Evolutionary conservation across 2,113 vertebrate species (phyloP), one percentile per base, ranked within the genome.

Genomic region (Pomatorhinus ruficollis): DNA sequence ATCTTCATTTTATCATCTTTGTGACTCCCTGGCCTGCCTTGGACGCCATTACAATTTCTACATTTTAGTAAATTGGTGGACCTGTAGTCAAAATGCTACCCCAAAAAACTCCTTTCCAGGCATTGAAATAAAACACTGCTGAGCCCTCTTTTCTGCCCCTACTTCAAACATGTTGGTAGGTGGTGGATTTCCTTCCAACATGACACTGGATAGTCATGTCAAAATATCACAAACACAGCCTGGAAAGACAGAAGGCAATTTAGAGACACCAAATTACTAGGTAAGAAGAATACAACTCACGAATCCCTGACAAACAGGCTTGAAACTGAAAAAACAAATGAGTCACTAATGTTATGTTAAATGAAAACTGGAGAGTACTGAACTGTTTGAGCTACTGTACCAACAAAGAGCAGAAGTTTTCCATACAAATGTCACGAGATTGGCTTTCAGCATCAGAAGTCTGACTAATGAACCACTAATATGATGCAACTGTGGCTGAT

Each of bases 401-500:
- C 74, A 90, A 79, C n/a, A 94, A 94, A 85, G 65, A 91, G 70
- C 77, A 83, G 68, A 94, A 82, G 52, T 89, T 96, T 92, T 95
- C 66, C 40, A 57, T 65, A 87, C 47, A 59, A 92, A 81, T 92
- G 77, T 93, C 77, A 94, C 3, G 1, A 91, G 90, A 92, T 89
- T 94, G 88, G 88, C 93, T 97, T 97, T 91, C 93, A 87, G 81
- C 39, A 87, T 59, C 44, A 96, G 80, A 95, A 90, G 52, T 83
- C 81, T 93, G 69, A 96, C 82, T 92, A 93, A 95, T 92, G 92
- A 96, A 89, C 94, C 81, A 87, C 83, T 93, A 93, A 83, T 60
- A 66, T 86, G 88, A 96, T 2, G 14, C 93, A 96, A 97, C 37
- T 83, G 44, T 8, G 9, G 47, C 57, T 87, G 87, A 89, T 94